A percentile compares a stretch with the other conserved stretches of the same genome.
Conservation (phyloP, 2,797 vertebrate genomes). For the Stomatorhinus walkeri region DNA sequence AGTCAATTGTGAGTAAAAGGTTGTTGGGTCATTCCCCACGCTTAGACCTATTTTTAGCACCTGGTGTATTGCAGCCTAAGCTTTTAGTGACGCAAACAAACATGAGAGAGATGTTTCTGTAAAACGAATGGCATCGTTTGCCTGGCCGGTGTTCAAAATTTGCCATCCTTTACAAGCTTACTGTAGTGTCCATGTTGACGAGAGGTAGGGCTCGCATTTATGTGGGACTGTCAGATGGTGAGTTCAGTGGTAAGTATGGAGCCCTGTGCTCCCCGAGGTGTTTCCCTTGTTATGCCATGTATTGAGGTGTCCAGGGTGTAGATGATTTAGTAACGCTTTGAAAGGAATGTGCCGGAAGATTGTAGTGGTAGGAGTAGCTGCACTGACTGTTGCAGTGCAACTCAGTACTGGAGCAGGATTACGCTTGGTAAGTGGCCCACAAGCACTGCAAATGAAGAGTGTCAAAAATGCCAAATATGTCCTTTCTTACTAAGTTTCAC, state of each 20-base stretch:
- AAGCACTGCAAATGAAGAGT: not conserved
- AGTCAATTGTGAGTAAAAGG: not conserved
- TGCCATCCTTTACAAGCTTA: not conserved
- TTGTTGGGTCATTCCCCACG: not conserved
- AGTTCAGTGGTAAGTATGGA: not conserved
- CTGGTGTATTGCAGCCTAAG: not conserved
- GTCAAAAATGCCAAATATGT: not conserved
- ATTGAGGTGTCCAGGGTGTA: not conserved
- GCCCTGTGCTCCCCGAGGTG: not conserved
- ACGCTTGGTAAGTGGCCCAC: not conserved
- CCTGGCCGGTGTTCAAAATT: not conserved
- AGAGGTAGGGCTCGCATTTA: not conserved
- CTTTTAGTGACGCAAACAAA: not conserved
- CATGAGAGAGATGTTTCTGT: not conserved
- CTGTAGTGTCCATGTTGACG: not conserved
- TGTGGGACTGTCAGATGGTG: not conserved
- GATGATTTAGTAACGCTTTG: not conserved
- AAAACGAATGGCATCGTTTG: not conserved
- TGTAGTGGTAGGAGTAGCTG: not conserved
- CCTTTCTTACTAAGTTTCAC: not conserved
- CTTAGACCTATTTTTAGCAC: not conserved
- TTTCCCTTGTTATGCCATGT: not conserved
- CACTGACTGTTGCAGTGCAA: not conserved
- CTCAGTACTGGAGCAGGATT: not conserved
- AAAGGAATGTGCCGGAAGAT: not conserved